phyloP scores from a whole-genome alignment of 2,888 invertebrate species.

The Listrodromus nycthemerus region DNA sequence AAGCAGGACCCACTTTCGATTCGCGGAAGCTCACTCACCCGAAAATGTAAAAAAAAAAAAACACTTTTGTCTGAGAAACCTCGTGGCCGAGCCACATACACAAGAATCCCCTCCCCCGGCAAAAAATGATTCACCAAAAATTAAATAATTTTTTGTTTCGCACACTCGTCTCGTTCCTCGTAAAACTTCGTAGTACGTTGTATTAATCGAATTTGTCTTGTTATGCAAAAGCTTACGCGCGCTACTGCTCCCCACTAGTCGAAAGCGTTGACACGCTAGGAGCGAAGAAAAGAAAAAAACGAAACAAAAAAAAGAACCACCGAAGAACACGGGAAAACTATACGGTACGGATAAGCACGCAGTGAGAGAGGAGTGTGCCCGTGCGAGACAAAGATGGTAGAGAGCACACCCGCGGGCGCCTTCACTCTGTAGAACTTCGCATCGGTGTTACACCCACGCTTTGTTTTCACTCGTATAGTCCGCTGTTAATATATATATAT shows the following conservation, averaged over 20 bases:
- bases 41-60: not conserved
- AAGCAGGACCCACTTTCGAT: constrained; percentile 78
- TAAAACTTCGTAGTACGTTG: not conserved
- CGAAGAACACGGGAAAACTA: not conserved
- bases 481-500: not conserved
- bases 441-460: constrained; percentile 64
- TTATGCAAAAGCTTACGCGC: constrained; percentile 61
- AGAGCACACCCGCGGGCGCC: constrained; percentile 52
- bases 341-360: not conserved
- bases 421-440: constrained; percentile 56
- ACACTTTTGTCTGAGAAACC: constrained; percentile 2
- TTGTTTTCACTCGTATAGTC: constrained; percentile 56
- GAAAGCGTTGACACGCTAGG: constrained; percentile 11
- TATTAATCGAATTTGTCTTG: constrained; percentile 59
- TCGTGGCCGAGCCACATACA: constrained; percentile 7
- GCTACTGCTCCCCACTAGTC: constrained; percentile 24
- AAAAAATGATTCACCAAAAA: not conserved
- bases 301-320: not conserved
- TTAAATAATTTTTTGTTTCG: constrained; percentile 14
- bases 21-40: constrained; percentile 56
- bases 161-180: not conserved
- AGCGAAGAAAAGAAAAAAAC: not conserved
- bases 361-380: not conserved
- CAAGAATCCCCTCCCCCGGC: not conserved
- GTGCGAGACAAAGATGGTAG: not conserved